Evolutionary conservation across 2,888 invertebrate genomes (phyloP).

Genomic region (Operophtera brumata): DNA sequence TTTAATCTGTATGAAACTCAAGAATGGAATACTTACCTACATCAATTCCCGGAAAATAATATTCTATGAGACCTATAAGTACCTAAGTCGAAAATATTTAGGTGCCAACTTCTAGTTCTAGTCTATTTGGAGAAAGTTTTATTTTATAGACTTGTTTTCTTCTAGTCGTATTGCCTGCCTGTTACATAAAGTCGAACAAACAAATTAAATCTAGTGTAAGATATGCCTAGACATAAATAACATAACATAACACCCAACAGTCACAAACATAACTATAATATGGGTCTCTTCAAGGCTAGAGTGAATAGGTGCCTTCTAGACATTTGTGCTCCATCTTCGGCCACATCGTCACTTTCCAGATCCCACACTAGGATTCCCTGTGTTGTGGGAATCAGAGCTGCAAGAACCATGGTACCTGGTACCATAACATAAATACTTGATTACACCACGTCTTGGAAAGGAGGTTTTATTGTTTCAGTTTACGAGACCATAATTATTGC

Average conservation of each 20-base stretch:
- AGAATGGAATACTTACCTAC: too few relatives aligned
- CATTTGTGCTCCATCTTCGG: too few relatives aligned
- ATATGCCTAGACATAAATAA: conserved; percentile 1
- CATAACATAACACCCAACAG: too few relatives aligned
- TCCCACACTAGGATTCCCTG: too few relatives aligned
- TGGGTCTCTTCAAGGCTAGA: too few relatives aligned
- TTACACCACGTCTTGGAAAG: neutral
- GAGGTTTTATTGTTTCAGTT: neutral
- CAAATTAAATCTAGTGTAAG: conserved; percentile 4
- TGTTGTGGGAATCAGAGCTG: too few relatives aligned
- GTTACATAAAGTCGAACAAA: conserved; percentile 9
- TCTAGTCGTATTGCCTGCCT: neutral
- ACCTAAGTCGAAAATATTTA: neutral
- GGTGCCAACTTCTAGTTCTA: neutral
- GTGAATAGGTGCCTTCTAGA: too few relatives aligned
- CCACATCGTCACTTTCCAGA: too few relatives aligned
- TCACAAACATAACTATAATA: too few relatives aligned
- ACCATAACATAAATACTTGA: conserved; percentile 1
- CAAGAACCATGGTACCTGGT: too few relatives aligned
- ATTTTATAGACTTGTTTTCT: conserved; percentile 19
- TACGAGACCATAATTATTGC: neutral
- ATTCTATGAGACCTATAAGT: too few relatives aligned
- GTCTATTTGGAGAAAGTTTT: conserved; percentile 4
- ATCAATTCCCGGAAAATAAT: too few relatives aligned
- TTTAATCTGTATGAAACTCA: neutral